These are phyloP conservation scores for Galeopsomyia nigrocyanea DNA, from an alignment of 2,888 invertebrate genomes.

Conservation along the genomic window DNA sequence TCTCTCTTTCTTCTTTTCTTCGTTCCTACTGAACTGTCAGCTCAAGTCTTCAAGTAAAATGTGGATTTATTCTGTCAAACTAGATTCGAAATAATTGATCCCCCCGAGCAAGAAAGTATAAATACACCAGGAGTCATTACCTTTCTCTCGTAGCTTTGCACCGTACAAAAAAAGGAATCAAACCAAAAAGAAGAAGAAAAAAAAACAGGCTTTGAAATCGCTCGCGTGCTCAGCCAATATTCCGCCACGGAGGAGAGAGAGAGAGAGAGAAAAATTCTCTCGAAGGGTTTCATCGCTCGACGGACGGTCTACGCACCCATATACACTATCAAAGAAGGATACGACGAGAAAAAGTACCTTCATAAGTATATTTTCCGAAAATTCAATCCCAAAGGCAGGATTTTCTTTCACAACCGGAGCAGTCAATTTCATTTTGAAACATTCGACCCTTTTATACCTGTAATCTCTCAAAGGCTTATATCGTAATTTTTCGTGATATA, in stretches of 20 bases:
- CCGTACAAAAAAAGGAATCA: too few relatives aligned
- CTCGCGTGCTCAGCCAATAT: neutral
- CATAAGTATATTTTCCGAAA: too few relatives aligned
- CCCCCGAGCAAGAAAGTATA: conserved; percentile 48
- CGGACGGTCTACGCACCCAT: neutral
- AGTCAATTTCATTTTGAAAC: too few relatives aligned
- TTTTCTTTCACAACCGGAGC: too few relatives aligned
- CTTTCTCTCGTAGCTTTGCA: conserved; percentile 14
- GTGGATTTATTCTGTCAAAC: conserved; percentile 61
- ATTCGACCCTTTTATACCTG: too few relatives aligned
- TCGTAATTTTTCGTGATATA: too few relatives aligned
- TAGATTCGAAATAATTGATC: conserved; percentile 65
- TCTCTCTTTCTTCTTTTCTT: conserved; percentile 14
- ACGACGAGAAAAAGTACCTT: too few relatives aligned
- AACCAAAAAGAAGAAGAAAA: neutral
- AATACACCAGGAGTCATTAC: conserved; percentile 60
- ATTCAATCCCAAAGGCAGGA: too few relatives aligned
- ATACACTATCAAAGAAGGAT: too few relatives aligned
- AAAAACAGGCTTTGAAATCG: conserved; percentile 33
- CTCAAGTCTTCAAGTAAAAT: conserved; percentile 19
- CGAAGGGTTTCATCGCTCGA: neutral
- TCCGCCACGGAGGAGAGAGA: neutral
- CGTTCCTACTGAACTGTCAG: neutral
- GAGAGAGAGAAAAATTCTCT: neutral
- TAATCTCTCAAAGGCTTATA: too few relatives aligned